A percentile compares a stretch with the other conserved stretches of the same genome.
These are phyloP conservation scores for Lutjanus campechanus DNA, from an alignment of 2,797 vertebrate genomes.

Conservation along the genomic window DNA sequence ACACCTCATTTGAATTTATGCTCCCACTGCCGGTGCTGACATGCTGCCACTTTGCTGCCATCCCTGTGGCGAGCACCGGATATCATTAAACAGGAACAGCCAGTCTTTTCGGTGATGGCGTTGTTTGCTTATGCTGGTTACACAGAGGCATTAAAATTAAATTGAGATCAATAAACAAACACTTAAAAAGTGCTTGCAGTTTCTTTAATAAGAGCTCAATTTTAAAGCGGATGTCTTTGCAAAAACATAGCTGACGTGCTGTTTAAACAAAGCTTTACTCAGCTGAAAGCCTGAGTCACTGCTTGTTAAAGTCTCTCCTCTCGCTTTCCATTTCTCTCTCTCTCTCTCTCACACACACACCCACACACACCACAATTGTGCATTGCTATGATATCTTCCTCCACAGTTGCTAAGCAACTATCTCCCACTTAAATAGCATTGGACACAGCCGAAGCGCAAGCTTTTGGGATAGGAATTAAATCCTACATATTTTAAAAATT, in stretches of 20 bases:
- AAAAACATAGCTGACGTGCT: slow-evolving; percentile 24
- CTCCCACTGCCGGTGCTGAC: slow-evolving; percentile 10
- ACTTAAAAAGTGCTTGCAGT: slow-evolving; percentile 8
- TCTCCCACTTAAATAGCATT: slow-evolving; percentile 81
- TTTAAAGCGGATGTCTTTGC: slow-evolving; percentile 19
- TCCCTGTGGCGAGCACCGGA: neutral
- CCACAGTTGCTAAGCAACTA: slow-evolving; percentile 87
- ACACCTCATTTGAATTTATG: slow-evolving; percentile 25
- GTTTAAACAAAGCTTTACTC: slow-evolving; percentile 66
- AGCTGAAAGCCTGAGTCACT: slow-evolving; percentile 69
- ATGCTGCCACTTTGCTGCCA: slow-evolving; percentile 16
- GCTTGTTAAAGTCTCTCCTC: slow-evolving; percentile 65
- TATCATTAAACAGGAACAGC: neutral
- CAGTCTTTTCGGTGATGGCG: neutral
- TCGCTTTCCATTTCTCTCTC: slow-evolving; percentile 1
- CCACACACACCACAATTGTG: slow-evolving; percentile 59
- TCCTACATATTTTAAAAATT: slow-evolving; percentile 45
- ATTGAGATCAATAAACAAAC: slow-evolving; percentile 19
- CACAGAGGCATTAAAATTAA: slow-evolving; percentile 1
- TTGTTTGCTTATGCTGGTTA: slow-evolving; percentile 20
- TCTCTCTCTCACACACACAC: slow-evolving; percentile 29
- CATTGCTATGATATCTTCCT: slow-evolving; percentile 74
- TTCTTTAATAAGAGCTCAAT: slow-evolving; percentile 10
- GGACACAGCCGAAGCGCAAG: slow-evolving; percentile 51
- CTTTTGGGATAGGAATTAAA: slow-evolving; percentile 61